Evolutionary conservation across 2,113 vertebrate species (phyloP), one percentile per base, ranked within the genome.

Genomic region (Coregonus clupeaformis): DNA sequence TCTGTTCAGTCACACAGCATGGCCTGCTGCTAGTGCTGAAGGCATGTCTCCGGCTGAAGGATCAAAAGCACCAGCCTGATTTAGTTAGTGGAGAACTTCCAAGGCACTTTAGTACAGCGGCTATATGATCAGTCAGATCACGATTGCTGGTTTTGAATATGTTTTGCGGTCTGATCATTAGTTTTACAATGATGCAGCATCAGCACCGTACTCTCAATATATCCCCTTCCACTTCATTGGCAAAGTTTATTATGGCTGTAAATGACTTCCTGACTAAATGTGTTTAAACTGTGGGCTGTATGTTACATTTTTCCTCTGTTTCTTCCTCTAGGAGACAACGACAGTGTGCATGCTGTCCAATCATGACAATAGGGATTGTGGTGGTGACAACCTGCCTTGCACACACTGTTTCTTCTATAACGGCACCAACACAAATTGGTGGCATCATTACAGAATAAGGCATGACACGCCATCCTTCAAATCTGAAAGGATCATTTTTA

Each of bases 11-110:
- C 9, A 42, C 36, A 42, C 36, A 42, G 2, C 36, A 42, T 42
- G 36, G 36, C 2, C 36, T 42, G 36, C 55, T 32, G 27, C 59
- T 59, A 65, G 75, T 30, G 68, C 80, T 49, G 64, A 77, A 27
- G 22, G 69, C 69, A 3, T 59, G 36, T 9, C 9, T 42, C 9
- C 2, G 9, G 36, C 36, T 42, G 2, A 42, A 42, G 9, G 36
- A 42, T 42, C 36, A 42, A 42, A 42, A 42, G 9, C 36, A 42
- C 36, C 36, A 42, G 36, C 36, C 59, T 82, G 67, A 69, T 78
- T 68, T 75, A 67, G 69, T 79, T 16, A 74, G 68, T 25, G 68
- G 29, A 49, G 74, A 82, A 76, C 20, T 24, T 85, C 22, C 12
- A 45, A 84, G 72, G 78, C 49, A 57, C 22, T 45, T 16, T 36